Evolutionary conservation across 2,888 invertebrate species (phyloP).

Genomic region (Belgica antarctica): DNA sequence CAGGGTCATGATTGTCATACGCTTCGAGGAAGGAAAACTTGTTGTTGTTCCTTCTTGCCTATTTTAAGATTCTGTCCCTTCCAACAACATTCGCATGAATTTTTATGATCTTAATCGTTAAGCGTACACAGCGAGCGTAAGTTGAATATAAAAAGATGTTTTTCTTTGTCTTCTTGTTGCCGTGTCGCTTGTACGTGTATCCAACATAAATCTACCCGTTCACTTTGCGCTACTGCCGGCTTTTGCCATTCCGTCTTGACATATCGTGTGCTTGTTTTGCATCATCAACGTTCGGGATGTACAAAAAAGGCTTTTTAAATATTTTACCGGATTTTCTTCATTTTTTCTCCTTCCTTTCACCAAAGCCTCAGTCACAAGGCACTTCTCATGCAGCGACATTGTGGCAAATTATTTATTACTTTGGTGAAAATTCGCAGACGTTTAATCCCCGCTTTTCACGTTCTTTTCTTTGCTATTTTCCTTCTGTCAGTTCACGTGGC

Average conservation of each 20-base stretch:
- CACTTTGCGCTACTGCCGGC: background rate
- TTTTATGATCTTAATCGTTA: slow-evolving; percentile 29
- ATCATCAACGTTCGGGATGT: background rate
- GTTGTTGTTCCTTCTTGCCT: background rate
- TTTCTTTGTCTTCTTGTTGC: background rate
- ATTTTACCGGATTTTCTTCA: background rate
- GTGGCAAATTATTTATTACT: slow-evolving; percentile 34
- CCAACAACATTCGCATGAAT: background rate
- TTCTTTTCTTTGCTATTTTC: background rate
- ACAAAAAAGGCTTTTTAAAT: background rate
- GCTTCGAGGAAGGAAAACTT: background rate
- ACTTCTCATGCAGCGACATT: background rate
- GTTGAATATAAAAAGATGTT: background rate
- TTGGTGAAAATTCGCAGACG: slow-evolving; percentile 7
- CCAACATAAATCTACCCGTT: background rate
- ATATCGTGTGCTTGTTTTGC: slow-evolving; percentile 10
- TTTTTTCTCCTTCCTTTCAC: background rate
- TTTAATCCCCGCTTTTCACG: background rate
- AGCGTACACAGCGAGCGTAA: slow-evolving; percentile 1
- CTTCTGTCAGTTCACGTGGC: background rate
- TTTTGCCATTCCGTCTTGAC: background rate
- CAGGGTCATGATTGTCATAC: background rate
- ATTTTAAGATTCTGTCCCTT: background rate
- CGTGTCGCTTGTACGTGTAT: slow-evolving; percentile 1
- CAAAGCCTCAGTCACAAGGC: background rate